Evolutionary conservation across 1,140 invertebrate species (phyloP).

Genomic region (Drosophila saltans): DNA sequence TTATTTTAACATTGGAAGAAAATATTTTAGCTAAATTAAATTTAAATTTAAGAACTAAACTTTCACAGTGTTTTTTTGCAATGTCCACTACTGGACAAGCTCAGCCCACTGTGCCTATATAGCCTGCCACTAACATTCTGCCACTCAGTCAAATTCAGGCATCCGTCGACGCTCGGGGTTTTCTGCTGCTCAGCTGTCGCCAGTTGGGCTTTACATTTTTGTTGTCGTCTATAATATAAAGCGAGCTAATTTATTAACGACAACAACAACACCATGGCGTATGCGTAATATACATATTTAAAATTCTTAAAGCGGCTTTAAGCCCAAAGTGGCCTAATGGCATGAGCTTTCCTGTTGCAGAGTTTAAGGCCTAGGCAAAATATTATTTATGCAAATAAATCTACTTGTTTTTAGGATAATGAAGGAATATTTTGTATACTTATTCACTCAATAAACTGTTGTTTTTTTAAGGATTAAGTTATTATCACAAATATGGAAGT

Average conservation of each 20-base stretch:
- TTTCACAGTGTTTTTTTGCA: no score
- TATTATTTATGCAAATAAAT: neutral
- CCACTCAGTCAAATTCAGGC: constrained; percentile 26
- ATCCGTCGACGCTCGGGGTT: constrained; percentile 27
- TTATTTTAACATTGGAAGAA: no score
- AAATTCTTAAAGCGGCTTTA: constrained; percentile 13
- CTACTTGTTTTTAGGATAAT: neutral
- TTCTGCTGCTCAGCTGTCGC: constrained; percentile 46
- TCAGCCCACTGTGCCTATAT: neutral
- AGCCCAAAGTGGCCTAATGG: neutral
- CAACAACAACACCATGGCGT: constrained; percentile 29
- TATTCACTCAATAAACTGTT: neutral
- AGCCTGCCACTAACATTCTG: neutral
- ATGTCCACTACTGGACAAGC: neutral
- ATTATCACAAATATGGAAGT: neutral
- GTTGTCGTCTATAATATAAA: constrained; percentile 58
- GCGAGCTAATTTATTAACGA: constrained; percentile 59
- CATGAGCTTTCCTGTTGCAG: neutral
- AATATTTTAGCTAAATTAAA: no score
- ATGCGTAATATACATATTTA: constrained; percentile 52
- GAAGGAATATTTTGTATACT: neutral
- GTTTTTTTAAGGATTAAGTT: neutral
- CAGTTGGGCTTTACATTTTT: constrained; percentile 37
- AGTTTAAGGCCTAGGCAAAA: neutral
- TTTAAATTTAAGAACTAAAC: no score